A percentile compares a stretch with the other conserved stretches of the same genome.
phyloP scores from a whole-genome alignment of 2,888 invertebrate species.

The Ophion costatus region DNA sequence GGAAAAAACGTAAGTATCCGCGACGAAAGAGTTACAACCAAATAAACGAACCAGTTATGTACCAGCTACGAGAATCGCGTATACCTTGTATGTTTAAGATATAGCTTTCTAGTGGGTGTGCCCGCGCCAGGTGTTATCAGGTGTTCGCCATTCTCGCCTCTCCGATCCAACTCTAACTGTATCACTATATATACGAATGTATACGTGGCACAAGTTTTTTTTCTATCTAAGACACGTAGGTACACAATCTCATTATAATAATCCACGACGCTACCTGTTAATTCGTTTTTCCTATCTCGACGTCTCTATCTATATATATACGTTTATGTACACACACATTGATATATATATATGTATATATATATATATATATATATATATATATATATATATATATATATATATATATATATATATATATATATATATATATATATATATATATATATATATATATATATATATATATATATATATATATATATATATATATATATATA shows the following conservation, averaged over 20 bases:
- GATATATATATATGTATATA: neutral
- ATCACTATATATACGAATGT: conserved; percentile 8
- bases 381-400: neutral
- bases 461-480: no score
- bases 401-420: neutral
- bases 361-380: neutral
- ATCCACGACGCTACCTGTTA: conserved; percentile 59
- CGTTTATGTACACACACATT: neutral
- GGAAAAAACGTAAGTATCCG: neutral
- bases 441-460: neutral
- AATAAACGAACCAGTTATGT: conserved; percentile 50
- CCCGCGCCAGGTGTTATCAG: conserved; percentile 64
- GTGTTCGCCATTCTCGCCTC: conserved; percentile 65
- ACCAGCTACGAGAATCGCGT: conserved; percentile 33
- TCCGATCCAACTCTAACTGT: conserved; percentile 46
- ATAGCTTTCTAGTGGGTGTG: conserved; percentile 64
- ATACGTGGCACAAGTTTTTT: neutral
- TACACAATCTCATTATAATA: conserved; percentile 47
- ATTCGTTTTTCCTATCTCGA: conserved; percentile 57
- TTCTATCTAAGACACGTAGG: neutral
- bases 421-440: no score
- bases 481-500: no score
- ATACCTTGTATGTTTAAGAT: conserved; percentile 30
- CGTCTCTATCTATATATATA: conserved; percentile 28
- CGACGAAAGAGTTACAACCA: conserved; percentile 18